Percentiles rank a stretch among this genome's conserved stretches.
These are phyloP conservation scores for Drosophila nigrodunni DNA, from an alignment of 1,140 invertebrate species.

Conservation along the genomic window DNA sequence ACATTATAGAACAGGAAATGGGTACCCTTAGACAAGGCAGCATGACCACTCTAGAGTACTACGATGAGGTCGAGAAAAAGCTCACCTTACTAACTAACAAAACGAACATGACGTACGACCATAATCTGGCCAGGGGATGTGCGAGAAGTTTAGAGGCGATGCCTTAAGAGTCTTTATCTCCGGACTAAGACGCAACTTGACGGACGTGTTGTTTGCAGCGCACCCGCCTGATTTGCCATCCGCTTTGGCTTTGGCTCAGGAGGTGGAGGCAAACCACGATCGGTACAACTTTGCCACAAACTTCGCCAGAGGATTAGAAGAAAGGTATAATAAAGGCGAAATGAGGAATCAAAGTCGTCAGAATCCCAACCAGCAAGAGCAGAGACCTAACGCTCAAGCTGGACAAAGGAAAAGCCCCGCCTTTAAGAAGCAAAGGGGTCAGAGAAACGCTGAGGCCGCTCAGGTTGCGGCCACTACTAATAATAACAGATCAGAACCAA, in stretches of 20 bases:
- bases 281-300: too few species aligned
- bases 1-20: conserved; percentile 1
- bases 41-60: background rate
- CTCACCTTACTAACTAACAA: background rate
- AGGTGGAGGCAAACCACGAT: too few species aligned
- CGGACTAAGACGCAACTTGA: background rate
- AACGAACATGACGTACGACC: background rate
- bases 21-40: background rate
- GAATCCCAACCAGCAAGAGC: too few species aligned
- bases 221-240: conserved; percentile 3
- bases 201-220: background rate
- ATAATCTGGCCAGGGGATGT: background rate
- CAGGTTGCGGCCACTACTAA: too few species aligned
- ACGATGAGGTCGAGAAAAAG: too few species aligned
- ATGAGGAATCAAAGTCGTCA: too few species aligned
- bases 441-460: too few species aligned
- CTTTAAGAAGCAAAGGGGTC: background rate
- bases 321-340: too few species aligned
- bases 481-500: background rate
- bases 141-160: conserved; percentile 1
- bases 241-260: background rate
- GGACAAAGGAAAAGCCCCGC: too few species aligned
- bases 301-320: too few species aligned
- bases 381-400: too few species aligned
- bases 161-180: background rate